phyloP scores from a whole-genome alignment of 2,888 invertebrate genomes.

The Catocala sponsa region DNA sequence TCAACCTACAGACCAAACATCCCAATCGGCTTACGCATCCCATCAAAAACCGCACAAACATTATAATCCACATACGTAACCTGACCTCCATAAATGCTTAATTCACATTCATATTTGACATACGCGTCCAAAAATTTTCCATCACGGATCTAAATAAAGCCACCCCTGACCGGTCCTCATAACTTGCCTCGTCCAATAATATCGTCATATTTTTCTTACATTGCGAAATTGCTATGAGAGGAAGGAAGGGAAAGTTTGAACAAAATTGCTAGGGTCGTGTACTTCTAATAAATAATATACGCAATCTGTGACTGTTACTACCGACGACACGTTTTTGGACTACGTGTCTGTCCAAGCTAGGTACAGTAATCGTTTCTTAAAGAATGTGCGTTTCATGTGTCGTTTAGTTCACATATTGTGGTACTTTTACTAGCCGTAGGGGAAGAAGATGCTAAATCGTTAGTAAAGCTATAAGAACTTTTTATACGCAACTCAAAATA shows the following conservation, averaged over 20 bases:
- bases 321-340: slow-evolving; percentile 44
- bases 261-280: slow-evolving; percentile 81
- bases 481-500: too few species aligned
- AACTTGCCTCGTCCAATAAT: slow-evolving; percentile 82
- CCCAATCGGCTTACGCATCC: slow-evolving; percentile 3
- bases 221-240: slow-evolving; percentile 83
- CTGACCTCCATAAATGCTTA: slow-evolving; percentile 38
- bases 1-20: background rate
- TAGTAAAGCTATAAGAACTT: background rate
- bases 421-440: slow-evolving; percentile 11
- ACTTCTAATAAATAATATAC: slow-evolving; percentile 83
- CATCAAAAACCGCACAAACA: slow-evolving; percentile 22
- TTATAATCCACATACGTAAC: slow-evolving; percentile 22
- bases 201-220: slow-evolving; percentile 85
- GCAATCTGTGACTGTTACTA: slow-evolving; percentile 76
- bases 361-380: slow-evolving; percentile 28
- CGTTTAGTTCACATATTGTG: slow-evolving; percentile 11
- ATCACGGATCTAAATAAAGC: slow-evolving; percentile 59
- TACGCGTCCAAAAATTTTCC: slow-evolving; percentile 47
- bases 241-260: slow-evolving; percentile 81
- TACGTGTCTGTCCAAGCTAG: slow-evolving; percentile 41
- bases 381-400: slow-evolving; percentile 29
- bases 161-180: slow-evolving; percentile 79
- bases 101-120: slow-evolving; percentile 43
- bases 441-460: background rate